Evolutionary conservation across 2,888 invertebrate species (phyloP), one percentile per base, ranked within the genome.

Genomic region (Pyrrhosoma nymphula): DNA sequence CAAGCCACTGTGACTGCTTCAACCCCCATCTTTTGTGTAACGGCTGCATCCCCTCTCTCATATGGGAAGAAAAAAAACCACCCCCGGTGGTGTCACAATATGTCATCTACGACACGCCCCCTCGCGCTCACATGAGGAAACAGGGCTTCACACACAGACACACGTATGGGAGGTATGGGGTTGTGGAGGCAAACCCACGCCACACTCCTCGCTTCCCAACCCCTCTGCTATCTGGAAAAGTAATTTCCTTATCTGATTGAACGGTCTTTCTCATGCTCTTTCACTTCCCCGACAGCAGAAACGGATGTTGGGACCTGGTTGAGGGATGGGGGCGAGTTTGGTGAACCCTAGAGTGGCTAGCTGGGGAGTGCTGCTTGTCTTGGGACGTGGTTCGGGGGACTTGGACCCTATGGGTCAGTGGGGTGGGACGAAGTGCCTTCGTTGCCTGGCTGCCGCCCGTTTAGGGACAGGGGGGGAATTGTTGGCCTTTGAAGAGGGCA

Each of bases 201-300:
- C 93, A 55, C 69, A 39, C 60, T 47, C 69, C 26, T 69, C 69
- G 8, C 69, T n/a, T 12, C 16, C 35, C 35, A 82, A 35, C 30
- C 26, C 26, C 82, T 47, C 93, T 63, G 93, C 69, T 69, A 93
- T 93, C 93, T 75, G 93, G 47, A 93, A 93, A 93, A 93, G 93
- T 93, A 93, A 93, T 93, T 93, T 93, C 93, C 93, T 93, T 93
- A 93, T 93, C 93, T 93, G 93, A 93, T 93, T 69, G 91, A 93
- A 93, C 91, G 91, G 69, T 69, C 93, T 75, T 75, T 63, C 82
- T n/a, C n/a, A 23, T 75, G 93, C 39, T 69, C 39, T 39, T 69
- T 82, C 82, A 82, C 82, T 93, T 47, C 47, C 47, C 39, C 69
- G 47, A 69, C 91, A n/a, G 63, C 26, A 69, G 82, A 35, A 20